Conservation (phyloP, 2,797 vertebrate species). For the Rousettus madagascariensis region DNA sequence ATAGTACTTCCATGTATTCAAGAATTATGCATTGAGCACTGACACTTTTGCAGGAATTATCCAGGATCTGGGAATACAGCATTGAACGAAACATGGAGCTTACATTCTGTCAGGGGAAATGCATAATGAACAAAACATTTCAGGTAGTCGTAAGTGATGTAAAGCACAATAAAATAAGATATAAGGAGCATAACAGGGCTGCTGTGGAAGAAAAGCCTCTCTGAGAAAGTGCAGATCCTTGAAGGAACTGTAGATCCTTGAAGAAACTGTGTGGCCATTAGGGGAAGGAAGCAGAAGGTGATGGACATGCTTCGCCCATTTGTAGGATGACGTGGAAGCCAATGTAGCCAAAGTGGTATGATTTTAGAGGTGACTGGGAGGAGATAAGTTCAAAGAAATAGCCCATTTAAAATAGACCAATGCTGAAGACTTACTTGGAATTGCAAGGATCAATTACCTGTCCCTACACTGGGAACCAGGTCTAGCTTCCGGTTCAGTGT, state of each 20-base stretch:
- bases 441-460: background rate
- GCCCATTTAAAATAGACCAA: background rate
- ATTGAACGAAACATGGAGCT: background rate
- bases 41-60: background rate
- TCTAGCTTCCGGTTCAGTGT: background rate
- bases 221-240: background rate
- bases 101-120: background rate
- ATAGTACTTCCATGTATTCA: background rate
- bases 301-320: background rate
- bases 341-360: too few relatives aligned
- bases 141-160: background rate
- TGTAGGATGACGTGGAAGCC: background rate
- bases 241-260: background rate
- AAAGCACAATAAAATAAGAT: background rate
- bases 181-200: background rate
- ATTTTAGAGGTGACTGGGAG: background rate
- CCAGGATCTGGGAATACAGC: background rate
- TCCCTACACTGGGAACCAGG: background rate
- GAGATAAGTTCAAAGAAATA: background rate
- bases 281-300: background rate
- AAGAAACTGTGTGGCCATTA: background rate
- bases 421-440: background rate
- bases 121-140: too few relatives aligned
- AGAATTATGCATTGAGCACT: background rate
- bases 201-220: too few relatives aligned